phyloP scores from a whole-genome alignment of 2,888 invertebrate species.

The Troides helena region DNA sequence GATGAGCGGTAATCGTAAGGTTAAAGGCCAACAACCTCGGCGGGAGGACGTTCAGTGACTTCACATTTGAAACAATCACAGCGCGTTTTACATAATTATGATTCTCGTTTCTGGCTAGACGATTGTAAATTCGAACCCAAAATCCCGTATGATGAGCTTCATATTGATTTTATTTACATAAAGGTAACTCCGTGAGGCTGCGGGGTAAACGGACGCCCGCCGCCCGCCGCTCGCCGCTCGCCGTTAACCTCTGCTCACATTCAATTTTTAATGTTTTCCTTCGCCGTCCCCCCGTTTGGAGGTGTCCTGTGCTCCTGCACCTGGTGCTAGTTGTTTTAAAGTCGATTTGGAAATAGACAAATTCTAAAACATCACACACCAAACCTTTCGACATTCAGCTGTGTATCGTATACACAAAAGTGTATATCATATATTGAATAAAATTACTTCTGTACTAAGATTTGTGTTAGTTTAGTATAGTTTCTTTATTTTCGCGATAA shows the following conservation, averaged over 20 bases:
- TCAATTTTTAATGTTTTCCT: conserved; percentile 1
- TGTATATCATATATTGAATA: too few relatives aligned
- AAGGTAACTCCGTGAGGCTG: conserved; percentile 1
- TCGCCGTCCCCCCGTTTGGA: too few relatives aligned
- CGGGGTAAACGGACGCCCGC: conserved; percentile 48
- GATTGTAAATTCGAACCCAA: conserved; percentile 29
- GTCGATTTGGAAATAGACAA: too few relatives aligned
- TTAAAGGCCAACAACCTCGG: conserved; percentile 46
- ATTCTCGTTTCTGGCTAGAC: conserved; percentile 23
- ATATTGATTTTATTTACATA: conserved; percentile 20
- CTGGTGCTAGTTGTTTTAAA: too few relatives aligned
- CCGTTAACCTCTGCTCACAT: conserved; percentile 48
- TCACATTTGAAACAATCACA: conserved; percentile 35
- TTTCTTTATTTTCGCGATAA: neutral
- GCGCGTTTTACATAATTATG: conserved; percentile 24
- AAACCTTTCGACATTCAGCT: neutral
- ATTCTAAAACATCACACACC: too few relatives aligned
- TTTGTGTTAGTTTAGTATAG: neutral
- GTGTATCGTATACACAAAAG: too few relatives aligned
- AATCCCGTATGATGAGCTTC: conserved; percentile 29
- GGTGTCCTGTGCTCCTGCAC: too few relatives aligned
- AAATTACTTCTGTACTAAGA: too few relatives aligned
- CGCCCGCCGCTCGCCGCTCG: conserved; percentile 31
- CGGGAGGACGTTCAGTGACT: conserved; percentile 41
- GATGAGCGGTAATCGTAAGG: conserved; percentile 39